These are phyloP conservation scores for Oreochromis tanganicae DNA, from an alignment of 2,113 vertebrate genomes.

Conservation along the genomic window DNA sequence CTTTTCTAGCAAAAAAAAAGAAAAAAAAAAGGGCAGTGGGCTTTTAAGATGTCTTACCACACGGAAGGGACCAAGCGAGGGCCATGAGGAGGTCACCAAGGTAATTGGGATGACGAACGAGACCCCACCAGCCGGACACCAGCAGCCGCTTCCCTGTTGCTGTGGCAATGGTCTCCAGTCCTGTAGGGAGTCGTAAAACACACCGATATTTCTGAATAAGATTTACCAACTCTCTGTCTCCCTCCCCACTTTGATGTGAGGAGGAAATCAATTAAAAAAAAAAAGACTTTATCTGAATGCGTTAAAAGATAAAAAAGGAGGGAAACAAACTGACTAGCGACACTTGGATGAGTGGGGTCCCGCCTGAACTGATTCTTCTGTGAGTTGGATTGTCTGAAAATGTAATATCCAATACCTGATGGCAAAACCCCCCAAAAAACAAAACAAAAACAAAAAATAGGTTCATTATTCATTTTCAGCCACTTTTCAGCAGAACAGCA, in stretches of 20 bases:
- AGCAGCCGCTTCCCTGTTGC: conserved; percentile 82
- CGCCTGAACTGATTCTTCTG: conserved; percentile 88
- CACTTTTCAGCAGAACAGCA: not conserved
- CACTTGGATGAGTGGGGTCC: conserved; percentile 78
- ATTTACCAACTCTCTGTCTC: not conserved
- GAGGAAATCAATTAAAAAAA: not conserved
- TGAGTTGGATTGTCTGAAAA: conserved; percentile 87
- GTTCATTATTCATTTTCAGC: not conserved
- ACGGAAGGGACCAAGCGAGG: conserved; percentile 87
- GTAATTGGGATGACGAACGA: conserved; percentile 89
- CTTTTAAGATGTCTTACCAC: conserved; percentile 73
- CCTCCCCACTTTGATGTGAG: not conserved
- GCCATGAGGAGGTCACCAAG: conserved; percentile 89
- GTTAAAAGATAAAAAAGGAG: not conserved
- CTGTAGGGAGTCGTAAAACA: conserved; percentile 46
- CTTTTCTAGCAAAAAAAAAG: not conserved
- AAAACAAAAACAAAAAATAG: not conserved
- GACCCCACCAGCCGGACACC: conserved; percentile 90
- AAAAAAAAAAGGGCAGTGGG: not conserved
- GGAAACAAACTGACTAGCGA: conserved; percentile 70
- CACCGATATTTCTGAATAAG: not conserved
- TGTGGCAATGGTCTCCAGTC: conserved; percentile 82
- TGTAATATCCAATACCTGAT: conserved; percentile 80
- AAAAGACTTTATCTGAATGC: not conserved
- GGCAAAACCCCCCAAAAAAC: not conserved